phyloP scores from a whole-genome alignment of 2,888 invertebrate genomes.

The Drosophila gaucha region DNA sequence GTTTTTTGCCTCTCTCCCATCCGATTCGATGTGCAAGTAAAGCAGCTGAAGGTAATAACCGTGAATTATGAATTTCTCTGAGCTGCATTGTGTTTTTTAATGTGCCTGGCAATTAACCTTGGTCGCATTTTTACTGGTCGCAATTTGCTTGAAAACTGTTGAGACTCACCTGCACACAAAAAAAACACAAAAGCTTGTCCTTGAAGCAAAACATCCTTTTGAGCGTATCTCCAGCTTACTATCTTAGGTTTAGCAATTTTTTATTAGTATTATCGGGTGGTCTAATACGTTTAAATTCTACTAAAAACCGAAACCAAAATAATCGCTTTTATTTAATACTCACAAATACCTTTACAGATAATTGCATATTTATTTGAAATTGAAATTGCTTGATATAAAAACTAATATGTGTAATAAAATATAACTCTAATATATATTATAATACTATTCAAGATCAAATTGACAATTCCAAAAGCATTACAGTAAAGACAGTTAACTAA shows the following conservation, averaged over 20 bases:
- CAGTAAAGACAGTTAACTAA: too few relatives aligned
- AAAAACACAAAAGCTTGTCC: constrained; percentile 13
- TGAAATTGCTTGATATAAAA: too few relatives aligned
- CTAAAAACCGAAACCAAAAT: background rate
- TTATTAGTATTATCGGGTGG: background rate
- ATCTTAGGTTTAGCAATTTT: background rate
- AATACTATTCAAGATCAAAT: too few relatives aligned
- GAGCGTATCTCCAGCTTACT: background rate
- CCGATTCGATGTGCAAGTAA: constrained; percentile 41
- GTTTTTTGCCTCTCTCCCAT: constrained; percentile 9
- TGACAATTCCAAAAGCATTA: too few relatives aligned
- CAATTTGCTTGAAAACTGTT: constrained; percentile 35
- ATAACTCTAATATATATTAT: too few relatives aligned
- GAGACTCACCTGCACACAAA: constrained; percentile 20
- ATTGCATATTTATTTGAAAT: too few relatives aligned
- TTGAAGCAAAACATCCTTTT: constrained; percentile 3
- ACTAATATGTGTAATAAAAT: background rate
- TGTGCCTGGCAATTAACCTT: constrained; percentile 67
- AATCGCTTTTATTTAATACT: too few relatives aligned
- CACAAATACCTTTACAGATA: too few relatives aligned
- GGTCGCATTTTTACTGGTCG: constrained; percentile 55
- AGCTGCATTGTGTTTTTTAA: constrained; percentile 52
- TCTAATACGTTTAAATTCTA: background rate
- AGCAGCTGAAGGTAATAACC: constrained; percentile 56
- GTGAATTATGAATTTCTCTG: constrained; percentile 65